Conservation (phyloP, 2,797 vertebrate genomes). For the Tenualosa ilisha region DNA sequence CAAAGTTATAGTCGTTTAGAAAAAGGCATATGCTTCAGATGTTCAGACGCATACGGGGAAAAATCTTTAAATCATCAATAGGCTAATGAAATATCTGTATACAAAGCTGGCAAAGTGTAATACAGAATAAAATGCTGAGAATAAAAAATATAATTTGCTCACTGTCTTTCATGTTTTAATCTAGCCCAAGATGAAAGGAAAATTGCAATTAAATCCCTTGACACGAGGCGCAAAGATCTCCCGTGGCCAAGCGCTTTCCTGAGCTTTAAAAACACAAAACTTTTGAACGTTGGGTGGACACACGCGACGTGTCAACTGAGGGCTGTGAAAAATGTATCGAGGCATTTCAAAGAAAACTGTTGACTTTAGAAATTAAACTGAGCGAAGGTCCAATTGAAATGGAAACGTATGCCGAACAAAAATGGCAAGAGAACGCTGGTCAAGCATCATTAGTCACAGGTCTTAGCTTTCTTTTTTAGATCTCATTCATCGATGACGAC, state of each 20-base stretch:
- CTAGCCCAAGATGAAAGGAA: background rate
- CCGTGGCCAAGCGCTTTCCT: background rate
- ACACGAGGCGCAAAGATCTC: background rate
- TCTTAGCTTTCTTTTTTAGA: slow-evolving; percentile 67
- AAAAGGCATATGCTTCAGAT: background rate
- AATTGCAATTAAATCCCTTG: background rate
- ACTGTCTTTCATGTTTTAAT: background rate
- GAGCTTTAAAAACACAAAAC: background rate
- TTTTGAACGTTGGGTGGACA: background rate
- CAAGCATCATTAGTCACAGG: slow-evolving; percentile 81
- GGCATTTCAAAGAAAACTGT: slow-evolving; percentile 22
- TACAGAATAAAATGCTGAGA: too few species aligned
- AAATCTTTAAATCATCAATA: background rate
- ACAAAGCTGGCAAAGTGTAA: background rate
- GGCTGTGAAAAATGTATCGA: slow-evolving; percentile 26
- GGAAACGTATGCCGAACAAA: slow-evolving; percentile 13
- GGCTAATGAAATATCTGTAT: background rate
- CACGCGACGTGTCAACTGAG: slow-evolving; percentile 60
- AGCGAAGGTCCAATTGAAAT: slow-evolving; percentile 34
- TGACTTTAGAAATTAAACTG: slow-evolving; percentile 13
- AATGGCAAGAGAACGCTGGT: slow-evolving; percentile 60
- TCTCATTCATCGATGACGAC: slow-evolving; percentile 45
- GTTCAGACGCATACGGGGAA: background rate
- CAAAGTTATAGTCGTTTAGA: background rate
- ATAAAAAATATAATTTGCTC: too few species aligned